Percentiles rank a stretch among this genome's conserved stretches.
These are phyloP conservation scores for Arenaria interpres DNA, from an alignment of 2,113 vertebrate species.

Conservation along the genomic window DNA sequence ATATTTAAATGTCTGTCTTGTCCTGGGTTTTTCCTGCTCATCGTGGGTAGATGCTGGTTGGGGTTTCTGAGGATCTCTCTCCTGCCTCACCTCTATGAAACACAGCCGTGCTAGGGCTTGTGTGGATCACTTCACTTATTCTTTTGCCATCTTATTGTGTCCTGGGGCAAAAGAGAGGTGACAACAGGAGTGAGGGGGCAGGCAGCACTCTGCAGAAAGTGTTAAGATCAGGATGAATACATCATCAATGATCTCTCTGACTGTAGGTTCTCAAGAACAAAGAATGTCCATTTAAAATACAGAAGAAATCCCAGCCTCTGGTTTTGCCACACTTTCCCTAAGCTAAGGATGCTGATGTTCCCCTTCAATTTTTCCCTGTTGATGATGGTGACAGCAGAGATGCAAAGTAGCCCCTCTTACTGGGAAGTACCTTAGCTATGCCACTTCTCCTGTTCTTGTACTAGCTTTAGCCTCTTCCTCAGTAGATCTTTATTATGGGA, in stretches of 20 bases:
- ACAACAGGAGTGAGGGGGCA: not conserved
- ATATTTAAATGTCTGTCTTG: not conserved
- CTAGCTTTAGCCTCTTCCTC: not conserved
- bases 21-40: not conserved
- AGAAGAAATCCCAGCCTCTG: not conserved
- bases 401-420: not conserved
- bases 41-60: not conserved
- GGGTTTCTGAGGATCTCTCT: not conserved
- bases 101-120: not conserved
- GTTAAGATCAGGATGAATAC: no score
- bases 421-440: not conserved
- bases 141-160: not conserved
- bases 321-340: not conserved
- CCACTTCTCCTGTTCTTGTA: not conserved
- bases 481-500: not conserved
- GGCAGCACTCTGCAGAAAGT: not conserved
- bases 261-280: not conserved
- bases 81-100: not conserved
- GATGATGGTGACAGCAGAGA: not conserved
- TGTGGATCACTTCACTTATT: not conserved
- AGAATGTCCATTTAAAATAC: not conserved
- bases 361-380: not conserved
- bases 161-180: not conserved
- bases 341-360: not conserved
- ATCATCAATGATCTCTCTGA: not conserved